A percentile compares a stretch with the other conserved stretches of the same genome.
These are phyloP conservation scores for Bovichtus diacanthus DNA, from an alignment of 2,797 vertebrate genomes.

Conservation along the genomic window DNA sequence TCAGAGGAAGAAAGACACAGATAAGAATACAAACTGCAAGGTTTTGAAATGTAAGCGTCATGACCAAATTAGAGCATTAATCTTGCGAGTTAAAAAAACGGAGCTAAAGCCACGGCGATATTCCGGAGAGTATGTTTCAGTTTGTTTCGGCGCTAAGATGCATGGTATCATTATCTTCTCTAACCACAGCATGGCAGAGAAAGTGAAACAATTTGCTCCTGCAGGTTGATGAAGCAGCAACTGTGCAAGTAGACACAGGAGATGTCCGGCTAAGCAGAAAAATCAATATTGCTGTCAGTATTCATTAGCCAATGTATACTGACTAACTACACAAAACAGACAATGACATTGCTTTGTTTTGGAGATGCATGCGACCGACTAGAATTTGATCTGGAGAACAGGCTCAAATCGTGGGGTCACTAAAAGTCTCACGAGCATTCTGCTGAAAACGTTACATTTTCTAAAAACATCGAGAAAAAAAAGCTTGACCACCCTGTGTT, in stretches of 20 bases:
- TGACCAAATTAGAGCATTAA: not conserved
- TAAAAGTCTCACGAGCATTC: not conserved
- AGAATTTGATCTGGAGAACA: not conserved
- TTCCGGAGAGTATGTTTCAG: no score
- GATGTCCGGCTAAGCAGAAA: conserved; percentile 2
- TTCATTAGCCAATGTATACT: conserved; percentile 12
- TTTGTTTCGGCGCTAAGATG: not conserved
- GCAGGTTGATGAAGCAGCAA: conserved; percentile 2
- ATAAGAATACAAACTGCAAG: not conserved
- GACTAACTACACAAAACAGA: conserved; percentile 16
- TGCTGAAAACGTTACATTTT: no score
- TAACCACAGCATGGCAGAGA: not conserved
- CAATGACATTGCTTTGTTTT: not conserved
- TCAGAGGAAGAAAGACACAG: not conserved
- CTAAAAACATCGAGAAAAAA: no score
- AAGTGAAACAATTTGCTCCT: not conserved
- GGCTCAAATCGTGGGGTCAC: not conserved
- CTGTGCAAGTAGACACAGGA: conserved; percentile 14
- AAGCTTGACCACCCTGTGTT: not conserved
- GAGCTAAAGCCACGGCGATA: no score
- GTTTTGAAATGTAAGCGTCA: not conserved
- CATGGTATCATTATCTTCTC: not conserved
- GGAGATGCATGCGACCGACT: not conserved
- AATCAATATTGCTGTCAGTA: conserved; percentile 1
- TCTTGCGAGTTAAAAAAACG: not conserved